Base-by-base conservation (phyloP, 2,797 vertebrate genomes). In the Tokudaia muenninki region DNA sequence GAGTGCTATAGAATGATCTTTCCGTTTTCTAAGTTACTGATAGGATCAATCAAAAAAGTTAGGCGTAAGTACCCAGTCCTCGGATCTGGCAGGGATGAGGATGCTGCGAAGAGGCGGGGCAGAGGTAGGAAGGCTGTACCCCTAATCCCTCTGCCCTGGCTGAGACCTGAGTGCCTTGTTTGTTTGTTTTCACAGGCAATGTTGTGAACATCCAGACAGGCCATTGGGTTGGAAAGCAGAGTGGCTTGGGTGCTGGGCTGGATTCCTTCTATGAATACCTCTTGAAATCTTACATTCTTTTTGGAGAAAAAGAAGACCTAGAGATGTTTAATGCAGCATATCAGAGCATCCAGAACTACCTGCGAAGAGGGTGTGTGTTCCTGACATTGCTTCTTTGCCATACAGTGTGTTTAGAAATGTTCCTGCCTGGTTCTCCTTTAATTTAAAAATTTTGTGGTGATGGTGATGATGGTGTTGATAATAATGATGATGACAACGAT, bases 211-310 rank as follows among this genome's bases (percentile, higher is more conserved):
- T 99, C 98, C 99, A 99, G 98, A 99, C 99, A 1, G 99, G 99
- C 87, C 99, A 99, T 77, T 99, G 99, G 99, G 99, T 99, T 74
- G 99, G 99, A 75, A 99, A 99, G 98, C 99, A 99, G 98, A 99
- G 99, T 34, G 99, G 99, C 8, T 98, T 99, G 83, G 99, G 99
- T 70, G 99, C 99, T 0, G 99, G 99, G 1, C 99, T 99, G 91
- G 99, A 99, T 97, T 99, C 99, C 0, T 99, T 99, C 98, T 99
- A 99, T 44, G 99, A 99, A 96, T 99, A 99, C 97, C 99, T 99
- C 94, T 99, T 99, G 87, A 99, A 99, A 97, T 99, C 99, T 0
- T 99, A 99, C 98, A 99, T 99, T 95, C 99, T 99, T 44, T 99
- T 99, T 98, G 99, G 99, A 93, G 99, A 99, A 94, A 99, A 99